A percentile compares a stretch with the other conserved stretches of the same genome.
These are phyloP conservation scores for Hyalella azteca DNA, from an alignment of 2,888 invertebrate genomes.

Conservation along the genomic window DNA sequence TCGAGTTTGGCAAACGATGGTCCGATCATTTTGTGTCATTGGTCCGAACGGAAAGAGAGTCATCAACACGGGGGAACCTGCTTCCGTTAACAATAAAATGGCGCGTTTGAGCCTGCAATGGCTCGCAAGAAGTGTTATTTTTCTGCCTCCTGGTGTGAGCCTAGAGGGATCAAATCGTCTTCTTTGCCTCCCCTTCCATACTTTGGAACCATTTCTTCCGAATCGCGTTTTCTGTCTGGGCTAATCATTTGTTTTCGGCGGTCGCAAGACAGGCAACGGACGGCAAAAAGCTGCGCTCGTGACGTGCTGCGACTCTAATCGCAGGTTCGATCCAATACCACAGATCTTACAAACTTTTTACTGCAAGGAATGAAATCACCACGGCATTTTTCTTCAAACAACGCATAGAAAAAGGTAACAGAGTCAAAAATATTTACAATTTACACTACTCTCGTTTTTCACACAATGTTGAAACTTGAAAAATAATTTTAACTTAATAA, in stretches of 20 bases:
- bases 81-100: conserved; percentile 26
- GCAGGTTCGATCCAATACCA: too few species aligned
- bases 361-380: too few species aligned
- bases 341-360: too few species aligned
- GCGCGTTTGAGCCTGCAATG: conserved; percentile 10
- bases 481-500: too few species aligned
- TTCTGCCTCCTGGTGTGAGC: conserved; percentile 2
- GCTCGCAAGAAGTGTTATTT: conserved; percentile 2
- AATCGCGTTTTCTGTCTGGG: conserved; percentile 24
- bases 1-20: not conserved
- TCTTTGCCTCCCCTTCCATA: conserved; percentile 28
- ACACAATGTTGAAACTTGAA: too few species aligned
- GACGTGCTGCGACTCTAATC: too few species aligned
- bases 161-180: conserved; percentile 8
- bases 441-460: too few species aligned
- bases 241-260: conserved; percentile 32
- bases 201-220: conserved; percentile 23
- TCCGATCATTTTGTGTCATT: not conserved
- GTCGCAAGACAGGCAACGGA: not conserved
- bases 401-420: too few species aligned
- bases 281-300: not conserved
- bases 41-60: not conserved
- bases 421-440: too few species aligned
- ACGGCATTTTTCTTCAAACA: too few species aligned
- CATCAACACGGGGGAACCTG: not conserved